phyloP scores from a whole-genome alignment of 2,888 invertebrate genomes.

The Tetramorium bicarinatum region DNA sequence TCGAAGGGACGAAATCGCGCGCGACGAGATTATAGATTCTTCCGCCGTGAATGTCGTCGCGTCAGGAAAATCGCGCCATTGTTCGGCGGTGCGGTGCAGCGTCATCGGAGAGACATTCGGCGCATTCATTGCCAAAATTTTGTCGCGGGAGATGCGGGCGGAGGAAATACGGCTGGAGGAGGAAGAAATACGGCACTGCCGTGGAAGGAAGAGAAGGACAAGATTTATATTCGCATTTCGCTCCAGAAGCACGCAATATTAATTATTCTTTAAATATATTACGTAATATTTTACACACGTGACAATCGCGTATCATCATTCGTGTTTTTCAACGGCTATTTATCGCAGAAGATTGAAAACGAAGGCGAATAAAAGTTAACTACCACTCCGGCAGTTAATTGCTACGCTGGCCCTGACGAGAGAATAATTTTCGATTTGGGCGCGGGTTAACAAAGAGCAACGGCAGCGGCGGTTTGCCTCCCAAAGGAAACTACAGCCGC shows the following conservation, averaged over 20 bases:
- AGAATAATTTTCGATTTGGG: slow-evolving; percentile 40
- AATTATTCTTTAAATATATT: neutral
- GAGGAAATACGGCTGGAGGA: slow-evolving; percentile 17
- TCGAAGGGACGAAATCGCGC: slow-evolving; percentile 36
- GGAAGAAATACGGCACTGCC: neutral
- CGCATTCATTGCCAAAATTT: slow-evolving; percentile 54
- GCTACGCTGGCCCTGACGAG: neutral
- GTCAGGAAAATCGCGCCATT: slow-evolving; percentile 46
- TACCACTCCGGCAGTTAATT: neutral
- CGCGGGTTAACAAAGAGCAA: slow-evolving; percentile 46
- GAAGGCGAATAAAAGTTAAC: neutral
- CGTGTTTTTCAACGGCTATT: neutral
- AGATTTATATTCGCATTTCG: neutral
- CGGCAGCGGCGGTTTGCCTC: slow-evolving; percentile 21
- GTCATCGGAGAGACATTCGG: slow-evolving; percentile 16
- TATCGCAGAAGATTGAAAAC: neutral
- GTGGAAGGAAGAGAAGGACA: neutral
- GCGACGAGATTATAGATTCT: slow-evolving; percentile 50
- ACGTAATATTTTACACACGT: neutral
- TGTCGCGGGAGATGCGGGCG: slow-evolving; percentile 21
- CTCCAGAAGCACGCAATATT: neutral
- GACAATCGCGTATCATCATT: neutral
- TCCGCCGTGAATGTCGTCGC: slow-evolving; percentile 45
- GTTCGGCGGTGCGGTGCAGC: slow-evolving; percentile 34
- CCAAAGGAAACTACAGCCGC: slow-evolving; percentile 39